phyloP scores from a whole-genome alignment of 2,888 invertebrate genomes.

The Cephus pygmeus region DNA sequence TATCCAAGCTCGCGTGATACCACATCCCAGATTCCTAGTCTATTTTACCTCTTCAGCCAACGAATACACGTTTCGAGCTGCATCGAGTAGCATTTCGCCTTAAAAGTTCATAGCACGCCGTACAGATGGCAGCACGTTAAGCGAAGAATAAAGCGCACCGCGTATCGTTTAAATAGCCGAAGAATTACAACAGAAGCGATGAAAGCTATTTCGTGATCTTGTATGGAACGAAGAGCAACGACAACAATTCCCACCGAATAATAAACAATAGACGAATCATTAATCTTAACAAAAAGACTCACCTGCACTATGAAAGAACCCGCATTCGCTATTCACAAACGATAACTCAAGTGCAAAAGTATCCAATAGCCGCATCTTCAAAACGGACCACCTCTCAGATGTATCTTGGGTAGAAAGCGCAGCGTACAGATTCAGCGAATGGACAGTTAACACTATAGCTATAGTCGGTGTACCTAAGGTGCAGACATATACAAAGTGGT shows the following conservation, averaged over 20 bases:
- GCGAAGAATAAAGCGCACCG: not conserved
- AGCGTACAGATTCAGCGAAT: not conserved
- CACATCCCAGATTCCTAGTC: no score
- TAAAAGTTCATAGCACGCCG: not conserved
- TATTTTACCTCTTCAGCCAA: no score
- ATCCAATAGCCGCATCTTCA: not conserved
- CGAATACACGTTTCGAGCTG: not conserved
- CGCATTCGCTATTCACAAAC: not conserved
- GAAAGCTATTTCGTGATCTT: not conserved
- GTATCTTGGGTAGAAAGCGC: not conserved
- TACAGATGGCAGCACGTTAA: not conserved
- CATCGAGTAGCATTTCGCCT: not conserved
- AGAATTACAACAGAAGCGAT: not conserved
- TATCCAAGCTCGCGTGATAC: no score
- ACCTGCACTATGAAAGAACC: not conserved
- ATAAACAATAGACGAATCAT: not conserved
- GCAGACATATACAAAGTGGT: conserved; percentile 1
- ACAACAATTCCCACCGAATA: not conserved
- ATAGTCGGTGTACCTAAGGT: not conserved
- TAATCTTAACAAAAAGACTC: not conserved
- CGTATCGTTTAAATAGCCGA: not conserved
- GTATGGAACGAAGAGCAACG: not conserved
- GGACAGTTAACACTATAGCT: not conserved
- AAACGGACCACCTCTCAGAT: not conserved
- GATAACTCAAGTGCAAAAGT: not conserved